Conservation (phyloP, 1,140 invertebrate genomes). For the Lysiphlebus fabarum region DNA sequence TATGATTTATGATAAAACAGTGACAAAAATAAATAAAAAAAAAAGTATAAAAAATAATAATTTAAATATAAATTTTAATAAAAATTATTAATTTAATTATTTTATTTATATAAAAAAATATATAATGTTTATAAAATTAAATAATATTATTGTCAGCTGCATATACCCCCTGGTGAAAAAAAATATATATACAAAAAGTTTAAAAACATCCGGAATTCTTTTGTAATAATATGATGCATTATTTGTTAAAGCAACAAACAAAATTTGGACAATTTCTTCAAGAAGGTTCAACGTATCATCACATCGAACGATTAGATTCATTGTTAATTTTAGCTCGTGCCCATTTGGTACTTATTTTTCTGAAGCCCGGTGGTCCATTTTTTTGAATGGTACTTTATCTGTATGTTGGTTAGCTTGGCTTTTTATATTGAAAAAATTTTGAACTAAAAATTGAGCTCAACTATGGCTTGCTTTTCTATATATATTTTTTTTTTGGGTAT, state of each 20-base stretch:
- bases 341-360: constrained; percentile 15
- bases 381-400: constrained; percentile 22
- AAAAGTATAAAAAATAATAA: too few relatives aligned
- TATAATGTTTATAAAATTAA: too few relatives aligned
- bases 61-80: too few relatives aligned
- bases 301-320: constrained; percentile 47
- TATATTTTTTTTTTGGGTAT: constrained; percentile 15
- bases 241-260: constrained; percentile 26
- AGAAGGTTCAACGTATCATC: constrained; percentile 8
- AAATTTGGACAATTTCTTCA: not conserved
- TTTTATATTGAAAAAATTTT: too few relatives aligned
- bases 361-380: constrained; percentile 31
- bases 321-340: constrained; percentile 35
- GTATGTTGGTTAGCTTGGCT: constrained; percentile 10
- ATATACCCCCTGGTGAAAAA: too few relatives aligned
- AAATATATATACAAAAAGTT: too few relatives aligned
- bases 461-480: constrained; percentile 9
- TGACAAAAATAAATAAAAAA: too few relatives aligned
- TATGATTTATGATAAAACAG: too few relatives aligned
- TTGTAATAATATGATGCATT: not conserved
- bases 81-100: too few relatives aligned
- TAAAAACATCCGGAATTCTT: too few relatives aligned
- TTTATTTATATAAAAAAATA: too few relatives aligned
- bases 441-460: not conserved
- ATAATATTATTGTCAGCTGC: too few relatives aligned